Evolutionary conservation across 2,113 vertebrate species (phyloP).

Genomic region (Condylura cristata): DNA sequence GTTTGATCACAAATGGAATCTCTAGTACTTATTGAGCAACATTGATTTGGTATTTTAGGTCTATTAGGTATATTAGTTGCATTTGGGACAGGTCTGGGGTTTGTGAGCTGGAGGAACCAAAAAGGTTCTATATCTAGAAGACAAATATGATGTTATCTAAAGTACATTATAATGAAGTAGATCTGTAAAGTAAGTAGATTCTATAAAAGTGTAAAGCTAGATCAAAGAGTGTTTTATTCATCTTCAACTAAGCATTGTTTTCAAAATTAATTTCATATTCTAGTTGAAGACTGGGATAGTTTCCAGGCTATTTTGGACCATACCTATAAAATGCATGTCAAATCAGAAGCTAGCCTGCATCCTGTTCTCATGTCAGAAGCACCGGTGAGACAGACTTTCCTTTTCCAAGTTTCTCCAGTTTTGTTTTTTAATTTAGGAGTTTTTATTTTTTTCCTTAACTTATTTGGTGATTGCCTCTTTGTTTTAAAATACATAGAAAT

Average conservation of each 20-base stretch:
- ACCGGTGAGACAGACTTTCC: constrained; percentile 88
- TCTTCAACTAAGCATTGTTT: constrained; percentile 21
- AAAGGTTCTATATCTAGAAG: not conserved
- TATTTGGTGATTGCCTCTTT: constrained; percentile 15
- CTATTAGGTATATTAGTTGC: not conserved
- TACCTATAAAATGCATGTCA: constrained; percentile 99
- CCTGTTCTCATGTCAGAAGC: constrained; percentile 99
- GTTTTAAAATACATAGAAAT: constrained; percentile 11
- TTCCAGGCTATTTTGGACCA: constrained; percentile 99
- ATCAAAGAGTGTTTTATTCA: not conserved
- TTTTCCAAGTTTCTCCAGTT: constrained; percentile 56
- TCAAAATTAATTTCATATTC: constrained; percentile 63
- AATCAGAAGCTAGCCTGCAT: constrained; percentile 97
- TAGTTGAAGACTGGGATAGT: constrained; percentile 99
- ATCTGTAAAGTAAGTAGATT: not conserved
- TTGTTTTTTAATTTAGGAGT: not conserved
- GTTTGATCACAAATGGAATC: not conserved
- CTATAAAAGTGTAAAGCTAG: not conserved
- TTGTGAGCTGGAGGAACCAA: not conserved
- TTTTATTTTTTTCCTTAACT: not conserved
- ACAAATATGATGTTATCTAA: not conserved
- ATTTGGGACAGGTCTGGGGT: not conserved
- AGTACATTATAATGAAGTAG: not conserved
- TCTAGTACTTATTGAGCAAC: not conserved
- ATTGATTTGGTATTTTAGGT: constrained; percentile 10